These are phyloP conservation scores for Pammene aurita DNA, from an alignment of 2,888 invertebrate genomes.

Conservation along the genomic window DNA sequence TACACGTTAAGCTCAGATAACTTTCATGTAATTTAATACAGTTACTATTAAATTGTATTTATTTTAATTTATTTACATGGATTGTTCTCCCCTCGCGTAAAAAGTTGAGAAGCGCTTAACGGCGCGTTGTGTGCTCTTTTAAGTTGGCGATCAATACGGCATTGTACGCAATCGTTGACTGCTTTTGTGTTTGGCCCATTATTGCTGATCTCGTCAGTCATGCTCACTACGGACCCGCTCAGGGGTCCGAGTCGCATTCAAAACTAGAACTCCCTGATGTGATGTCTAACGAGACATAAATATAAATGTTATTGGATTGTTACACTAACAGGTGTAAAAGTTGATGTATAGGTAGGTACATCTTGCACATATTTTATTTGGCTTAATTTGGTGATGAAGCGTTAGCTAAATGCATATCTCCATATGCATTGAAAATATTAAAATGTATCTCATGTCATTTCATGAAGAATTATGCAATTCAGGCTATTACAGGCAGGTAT, in stretches of 20 bases:
- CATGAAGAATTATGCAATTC: too few species aligned
- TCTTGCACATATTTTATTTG: too few species aligned
- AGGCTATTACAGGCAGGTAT: too few species aligned
- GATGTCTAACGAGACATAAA: not conserved
- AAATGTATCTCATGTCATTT: too few species aligned
- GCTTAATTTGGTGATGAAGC: too few species aligned
- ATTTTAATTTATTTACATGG: slow-evolving; percentile 30
- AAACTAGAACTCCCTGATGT: not conserved
- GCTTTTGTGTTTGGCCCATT: slow-evolving; percentile 13
- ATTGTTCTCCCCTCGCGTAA: slow-evolving; percentile 26
- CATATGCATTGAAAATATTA: too few species aligned
- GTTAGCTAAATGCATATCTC: too few species aligned
- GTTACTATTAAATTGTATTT: slow-evolving; percentile 37
- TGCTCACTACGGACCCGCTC: not conserved
- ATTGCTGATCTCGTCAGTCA: slow-evolving; percentile 20
- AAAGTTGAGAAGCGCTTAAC: slow-evolving; percentile 21
- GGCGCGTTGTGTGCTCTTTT: slow-evolving; percentile 26
- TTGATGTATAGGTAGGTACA: too few species aligned
- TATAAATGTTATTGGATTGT: not conserved
- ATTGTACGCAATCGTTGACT: slow-evolving; percentile 16
- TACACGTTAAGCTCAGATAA: slow-evolving; percentile 28
- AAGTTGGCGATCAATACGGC: slow-evolving; percentile 21
- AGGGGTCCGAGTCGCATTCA: not conserved
- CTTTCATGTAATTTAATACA: slow-evolving; percentile 38
- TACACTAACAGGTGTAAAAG: too few species aligned